These are phyloP conservation scores for Ammodramus savannarum DNA, from an alignment of 2,113 vertebrate genomes.

Conservation along the genomic window DNA sequence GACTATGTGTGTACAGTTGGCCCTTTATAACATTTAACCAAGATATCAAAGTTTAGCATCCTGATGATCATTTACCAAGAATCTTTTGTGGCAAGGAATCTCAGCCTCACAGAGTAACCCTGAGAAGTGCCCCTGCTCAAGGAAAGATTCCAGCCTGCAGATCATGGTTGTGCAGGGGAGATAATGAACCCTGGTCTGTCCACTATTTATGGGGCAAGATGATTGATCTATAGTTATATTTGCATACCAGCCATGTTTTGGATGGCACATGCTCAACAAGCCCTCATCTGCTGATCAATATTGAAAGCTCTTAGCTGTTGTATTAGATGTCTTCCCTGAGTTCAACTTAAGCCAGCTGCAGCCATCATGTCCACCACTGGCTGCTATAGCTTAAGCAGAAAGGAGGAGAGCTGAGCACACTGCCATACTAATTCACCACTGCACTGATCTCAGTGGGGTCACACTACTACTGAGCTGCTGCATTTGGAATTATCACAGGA, in stretches of 20 bases:
- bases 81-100: neutral
- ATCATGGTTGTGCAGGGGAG: accelerated
- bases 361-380: neutral
- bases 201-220: neutral
- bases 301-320: neutral
- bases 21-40: neutral
- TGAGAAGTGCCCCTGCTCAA: neutral
- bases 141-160: neutral
- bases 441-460: neutral
- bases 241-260: neutral
- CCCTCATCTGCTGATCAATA: neutral
- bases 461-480: neutral
- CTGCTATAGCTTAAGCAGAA: neutral
- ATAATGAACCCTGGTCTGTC: neutral
- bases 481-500: neutral
- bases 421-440: neutral
- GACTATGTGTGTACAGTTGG: neutral
- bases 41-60: neutral
- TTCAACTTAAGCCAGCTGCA: neutral
- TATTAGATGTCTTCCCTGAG: neutral
- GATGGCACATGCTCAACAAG: neutral
- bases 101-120: neutral
- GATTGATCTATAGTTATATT: neutral
- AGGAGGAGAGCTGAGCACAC: neutral
- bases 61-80: neutral